Evolutionary conservation across 2,888 invertebrate species (phyloP), one percentile per base, ranked within the genome.

Genomic region (Beris morrisii): DNA sequence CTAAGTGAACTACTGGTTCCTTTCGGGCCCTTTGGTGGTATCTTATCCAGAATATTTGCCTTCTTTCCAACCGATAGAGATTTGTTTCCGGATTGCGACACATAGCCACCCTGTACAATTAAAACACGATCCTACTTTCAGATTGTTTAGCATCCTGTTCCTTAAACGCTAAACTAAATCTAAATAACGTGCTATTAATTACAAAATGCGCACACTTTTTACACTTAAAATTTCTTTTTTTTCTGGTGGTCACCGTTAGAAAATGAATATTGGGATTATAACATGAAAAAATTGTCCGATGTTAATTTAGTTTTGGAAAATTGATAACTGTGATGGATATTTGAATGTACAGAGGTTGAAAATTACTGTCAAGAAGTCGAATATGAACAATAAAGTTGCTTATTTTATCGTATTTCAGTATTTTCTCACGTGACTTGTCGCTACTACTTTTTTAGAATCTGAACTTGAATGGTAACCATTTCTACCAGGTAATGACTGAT

Each of bases 41-140:
- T 87, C 77, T 89, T 88, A 76, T 91, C 91, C 70, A 95, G 83
- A 63, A 94, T 88, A 82, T 95, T 95, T 59, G 88, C 84, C 79
- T 90, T 90, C 82, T 90, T 92, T 68, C 84, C 83, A 65, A 92
- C 88, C 76, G 90, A 89, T 55, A 94, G 84, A 73, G 89, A 82
- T 71, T 80, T 80, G 66, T 74, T 78, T 66, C 73, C 77, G 58
- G 81, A 77, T 73, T 83, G 82, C 55, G 84, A 83, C 71, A 86
- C 86, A 80, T 87, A 87, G 65, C 87, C 87, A 73, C 87, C 87
- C 86, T 86, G 87, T 72, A 87, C 87, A 80, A 82, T 86, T 77
- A 83, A 84, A 76, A 84, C 88, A 80, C 83, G 88, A 86, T 85
- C 89, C 89, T 86, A 74, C 78, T 85, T 83, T 79, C 77, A 78